Conservation (phyloP, 2,888 invertebrate species). For the Brachypterus glaber region DNA sequence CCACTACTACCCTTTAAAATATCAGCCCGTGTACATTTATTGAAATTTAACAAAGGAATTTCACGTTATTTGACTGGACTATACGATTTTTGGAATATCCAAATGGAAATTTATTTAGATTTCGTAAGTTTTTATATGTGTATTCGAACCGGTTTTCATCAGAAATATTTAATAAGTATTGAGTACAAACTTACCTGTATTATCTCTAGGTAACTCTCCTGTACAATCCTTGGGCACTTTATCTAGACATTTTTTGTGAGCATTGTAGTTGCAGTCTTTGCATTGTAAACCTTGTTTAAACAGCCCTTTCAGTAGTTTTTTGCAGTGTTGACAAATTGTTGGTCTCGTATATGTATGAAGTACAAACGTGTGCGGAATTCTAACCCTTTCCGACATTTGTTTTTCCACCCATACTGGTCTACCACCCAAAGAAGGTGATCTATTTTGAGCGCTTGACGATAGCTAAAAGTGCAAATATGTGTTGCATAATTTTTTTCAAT, state of each 20-base stretch:
- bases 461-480: no score
- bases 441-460: no score
- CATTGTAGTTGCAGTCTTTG: conserved; percentile 93
- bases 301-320: conserved; percentile 87
- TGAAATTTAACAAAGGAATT: no score
- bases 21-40: no score
- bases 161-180: no score
- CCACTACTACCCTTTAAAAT: no score
- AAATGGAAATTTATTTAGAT: no score
- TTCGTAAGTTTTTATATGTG: no score
- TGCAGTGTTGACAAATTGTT: conserved; percentile 93
- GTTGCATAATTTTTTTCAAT: no score
- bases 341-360: conserved; percentile 95
- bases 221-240: conserved; percentile 85
- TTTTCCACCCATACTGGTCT: conserved; percentile 62
- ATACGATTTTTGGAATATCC: conserved; percentile 1
- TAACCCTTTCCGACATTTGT: conserved; percentile 53
- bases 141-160: background rate
- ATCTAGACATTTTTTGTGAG: conserved; percentile 88
- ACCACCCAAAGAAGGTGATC: conserved; percentile 62
- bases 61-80: no score
- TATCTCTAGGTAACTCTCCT: conserved; percentile 60
- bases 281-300: conserved; percentile 97
- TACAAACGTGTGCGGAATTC: conserved; percentile 93
- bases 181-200: no score